phyloP scores from a whole-genome alignment of 2,113 vertebrate species.

The Bothrops jararaca region DNA sequence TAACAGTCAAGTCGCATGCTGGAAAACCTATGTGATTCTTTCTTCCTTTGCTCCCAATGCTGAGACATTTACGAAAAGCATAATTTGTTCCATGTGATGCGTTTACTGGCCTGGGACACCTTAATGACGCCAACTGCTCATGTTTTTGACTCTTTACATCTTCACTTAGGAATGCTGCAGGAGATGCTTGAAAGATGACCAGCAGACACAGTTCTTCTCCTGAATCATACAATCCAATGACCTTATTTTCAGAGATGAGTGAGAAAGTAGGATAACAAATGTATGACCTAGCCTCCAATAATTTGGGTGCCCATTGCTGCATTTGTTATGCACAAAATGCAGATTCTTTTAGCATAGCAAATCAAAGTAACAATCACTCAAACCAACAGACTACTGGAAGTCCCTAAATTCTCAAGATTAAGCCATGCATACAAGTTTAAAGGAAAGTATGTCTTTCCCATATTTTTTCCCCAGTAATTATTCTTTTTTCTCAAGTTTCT shows the following conservation, averaged over 20 bases:
- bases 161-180: conserved; percentile 44
- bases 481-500: not conserved
- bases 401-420: not conserved
- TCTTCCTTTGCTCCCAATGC: conserved; percentile 2
- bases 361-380: not conserved
- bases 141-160: conserved; percentile 41
- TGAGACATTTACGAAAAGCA: conserved; percentile 1
- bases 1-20: not conserved
- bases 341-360: not conserved
- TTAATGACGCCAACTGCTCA: not conserved
- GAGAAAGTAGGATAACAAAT: conserved; percentile 29
- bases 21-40: not conserved
- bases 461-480: not conserved
- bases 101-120: conserved; percentile 35
- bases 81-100: conserved; percentile 40
- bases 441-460: not conserved
- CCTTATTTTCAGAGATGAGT: conserved; percentile 19
- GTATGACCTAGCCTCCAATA: conserved; percentile 7
- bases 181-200: conserved; percentile 43
- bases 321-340: not conserved
- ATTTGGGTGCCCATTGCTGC: fast-evolving
- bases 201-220: not conserved
- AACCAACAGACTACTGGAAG: not conserved
- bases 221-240: conserved; percentile 24
- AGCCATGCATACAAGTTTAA: not conserved